phyloP scores from a whole-genome alignment of 1,140 invertebrate genomes.

The Diorhabda sublineata region DNA sequence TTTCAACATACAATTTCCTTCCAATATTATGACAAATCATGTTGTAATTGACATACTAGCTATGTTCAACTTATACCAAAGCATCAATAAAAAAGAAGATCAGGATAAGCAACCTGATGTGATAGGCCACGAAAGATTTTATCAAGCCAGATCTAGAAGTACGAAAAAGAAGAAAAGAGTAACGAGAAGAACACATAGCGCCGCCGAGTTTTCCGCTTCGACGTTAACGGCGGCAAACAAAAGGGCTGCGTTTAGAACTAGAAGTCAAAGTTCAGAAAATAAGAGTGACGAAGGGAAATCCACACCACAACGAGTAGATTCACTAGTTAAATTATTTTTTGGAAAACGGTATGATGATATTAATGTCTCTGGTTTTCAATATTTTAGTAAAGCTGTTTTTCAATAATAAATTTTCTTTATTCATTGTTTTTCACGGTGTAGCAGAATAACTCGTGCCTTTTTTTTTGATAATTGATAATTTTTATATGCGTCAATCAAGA shows the following conservation, averaged over 20 bases:
- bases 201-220: constrained; percentile 65
- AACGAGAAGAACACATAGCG: constrained; percentile 65
- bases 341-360: constrained; percentile 14
- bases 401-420: no score
- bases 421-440: no score
- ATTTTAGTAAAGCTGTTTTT: neutral
- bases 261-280: constrained; percentile 56
- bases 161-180: constrained; percentile 54
- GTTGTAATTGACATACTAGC: neutral
- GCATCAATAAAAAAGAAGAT: constrained; percentile 59
- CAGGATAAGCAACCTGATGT: constrained; percentile 59
- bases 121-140: constrained; percentile 72
- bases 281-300: constrained; percentile 53
- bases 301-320: constrained; percentile 58
- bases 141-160: constrained; percentile 52
- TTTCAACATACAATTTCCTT: no score
- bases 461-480: no score
- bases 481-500: no score
- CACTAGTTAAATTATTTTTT: constrained; percentile 60
- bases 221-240: constrained; percentile 61
- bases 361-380: neutral
- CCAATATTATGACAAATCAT: no score
- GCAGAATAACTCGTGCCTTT: no score
- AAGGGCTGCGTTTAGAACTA: constrained; percentile 53
- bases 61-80: constrained; percentile 76